Conservation (phyloP, 1,140 invertebrate genomes). For the Drosophila asahinai region DNA sequence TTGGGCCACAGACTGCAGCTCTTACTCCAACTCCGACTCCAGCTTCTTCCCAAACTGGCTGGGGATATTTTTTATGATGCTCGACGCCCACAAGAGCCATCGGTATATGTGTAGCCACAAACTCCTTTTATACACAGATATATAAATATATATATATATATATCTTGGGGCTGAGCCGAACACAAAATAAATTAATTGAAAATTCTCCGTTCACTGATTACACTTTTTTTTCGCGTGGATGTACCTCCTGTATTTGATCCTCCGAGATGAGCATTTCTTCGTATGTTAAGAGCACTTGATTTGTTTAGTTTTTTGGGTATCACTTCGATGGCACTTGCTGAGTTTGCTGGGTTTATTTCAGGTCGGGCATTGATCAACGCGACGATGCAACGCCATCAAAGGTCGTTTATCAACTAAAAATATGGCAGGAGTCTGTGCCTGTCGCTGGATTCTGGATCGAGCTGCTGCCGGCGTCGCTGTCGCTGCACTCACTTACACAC, state of each 20-base stretch:
- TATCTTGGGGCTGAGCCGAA: constrained; percentile 31
- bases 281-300: constrained; percentile 35
- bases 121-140: constrained; percentile 7
- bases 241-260: constrained; percentile 84
- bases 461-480: constrained; percentile 40
- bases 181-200: constrained; percentile 70
- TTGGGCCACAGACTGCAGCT: constrained; percentile 2
- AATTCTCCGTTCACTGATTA: constrained; percentile 48
- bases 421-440: constrained; percentile 54
- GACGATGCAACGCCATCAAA: constrained; percentile 85
- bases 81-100: constrained; percentile 78
- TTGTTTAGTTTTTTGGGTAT: not conserved
- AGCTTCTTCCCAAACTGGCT: constrained; percentile 42
- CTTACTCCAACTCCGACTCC: constrained; percentile 3
- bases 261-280: constrained; percentile 77
- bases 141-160: constrained; percentile 4
- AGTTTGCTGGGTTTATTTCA: constrained; percentile 23
- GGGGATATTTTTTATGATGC: constrained; percentile 77
- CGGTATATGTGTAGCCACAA: constrained; percentile 8
- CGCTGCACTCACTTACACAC: constrained; percentile 33
- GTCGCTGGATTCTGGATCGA: constrained; percentile 23
- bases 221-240: not conserved
- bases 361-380: constrained; percentile 68
- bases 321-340: constrained; percentile 3
- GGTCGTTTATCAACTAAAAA: constrained; percentile 85